Percentiles rank a stretch among this genome's conserved stretches.
These are phyloP conservation scores for Lytechinus variegatus DNA, from an alignment of 35 echinoderm and acorn worm genomes.

Conservation along the genomic window DNA sequence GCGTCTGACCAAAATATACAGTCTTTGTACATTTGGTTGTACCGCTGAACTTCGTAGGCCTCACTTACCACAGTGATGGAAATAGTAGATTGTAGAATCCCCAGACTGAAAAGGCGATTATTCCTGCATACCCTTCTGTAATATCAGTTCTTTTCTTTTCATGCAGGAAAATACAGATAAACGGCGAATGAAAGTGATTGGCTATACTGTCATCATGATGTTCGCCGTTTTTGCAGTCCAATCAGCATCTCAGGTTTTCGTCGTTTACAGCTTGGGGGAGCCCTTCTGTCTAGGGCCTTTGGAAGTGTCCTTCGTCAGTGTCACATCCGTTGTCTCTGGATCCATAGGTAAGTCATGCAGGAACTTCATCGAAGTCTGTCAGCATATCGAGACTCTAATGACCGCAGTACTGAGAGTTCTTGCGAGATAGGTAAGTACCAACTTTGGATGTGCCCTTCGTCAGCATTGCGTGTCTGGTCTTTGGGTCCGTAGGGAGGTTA, in stretches of 20 bases:
- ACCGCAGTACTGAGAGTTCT: no score
- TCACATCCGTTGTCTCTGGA: background rate
- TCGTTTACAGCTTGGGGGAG: background rate
- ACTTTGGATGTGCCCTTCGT: no score
- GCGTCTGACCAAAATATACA: no score
- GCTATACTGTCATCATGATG: slow-evolving; percentile 27
- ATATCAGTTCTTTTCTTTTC: background rate
- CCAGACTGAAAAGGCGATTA: no score
- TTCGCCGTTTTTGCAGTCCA: background rate
- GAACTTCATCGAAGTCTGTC: background rate
- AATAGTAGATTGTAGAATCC: no score
- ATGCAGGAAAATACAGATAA: slow-evolving; percentile 12
- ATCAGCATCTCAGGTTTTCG: background rate
- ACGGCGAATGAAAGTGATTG: background rate
- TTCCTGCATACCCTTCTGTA: background rate
- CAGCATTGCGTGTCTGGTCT: no score
- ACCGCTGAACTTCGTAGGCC: no score
- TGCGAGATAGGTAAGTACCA: no score
- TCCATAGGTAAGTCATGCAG: background rate
- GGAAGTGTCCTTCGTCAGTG: background rate
- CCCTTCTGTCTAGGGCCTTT: slow-evolving; percentile 11
- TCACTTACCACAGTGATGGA: no score
- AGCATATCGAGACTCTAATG: no score
- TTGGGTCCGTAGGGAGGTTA: no score
- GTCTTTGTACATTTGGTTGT: no score